Percentiles rank a stretch among this genome's conserved stretches.
Conservation (phyloP, 1,140 invertebrate genomes). For the Diploscapter pachys region DNA sequence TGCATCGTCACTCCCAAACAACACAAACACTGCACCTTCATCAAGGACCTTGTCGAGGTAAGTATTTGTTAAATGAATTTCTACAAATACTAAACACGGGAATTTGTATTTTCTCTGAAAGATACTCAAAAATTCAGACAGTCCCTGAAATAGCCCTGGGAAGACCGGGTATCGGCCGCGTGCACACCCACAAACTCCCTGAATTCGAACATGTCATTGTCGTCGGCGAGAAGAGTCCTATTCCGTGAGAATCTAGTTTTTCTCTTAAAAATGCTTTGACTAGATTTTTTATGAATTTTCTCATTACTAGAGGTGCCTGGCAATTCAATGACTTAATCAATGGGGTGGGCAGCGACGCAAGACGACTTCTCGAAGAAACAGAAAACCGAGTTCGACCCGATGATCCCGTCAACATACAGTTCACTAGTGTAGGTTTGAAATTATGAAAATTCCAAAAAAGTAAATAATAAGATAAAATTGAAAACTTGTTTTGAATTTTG, state of each 20-base stretch:
- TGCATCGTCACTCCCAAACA: conserved; percentile 41
- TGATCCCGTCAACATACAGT: conserved; percentile 44
- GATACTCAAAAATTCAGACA: background rate
- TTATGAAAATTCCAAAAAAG: no score
- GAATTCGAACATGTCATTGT: conserved; percentile 43
- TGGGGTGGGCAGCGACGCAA: conserved; percentile 54
- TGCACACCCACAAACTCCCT: conserved; percentile 33
- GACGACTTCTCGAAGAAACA: conserved; percentile 59
- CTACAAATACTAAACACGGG: background rate
- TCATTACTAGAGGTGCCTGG: conserved; percentile 35
- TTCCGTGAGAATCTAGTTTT: background rate
- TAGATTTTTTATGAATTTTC: background rate
- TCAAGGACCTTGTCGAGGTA: conserved; percentile 43
- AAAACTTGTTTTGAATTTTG: no score
- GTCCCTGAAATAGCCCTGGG: conserved; percentile 25
- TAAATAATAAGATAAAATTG: no score
- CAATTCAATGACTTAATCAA: conserved; percentile 36
- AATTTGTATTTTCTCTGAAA: background rate
- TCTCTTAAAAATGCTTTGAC: background rate
- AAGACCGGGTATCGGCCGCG: conserved; percentile 33
- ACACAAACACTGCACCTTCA: conserved; percentile 55
- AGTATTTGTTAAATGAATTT: conserved; percentile 26
- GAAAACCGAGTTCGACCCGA: conserved; percentile 59
- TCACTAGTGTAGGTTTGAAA: background rate
- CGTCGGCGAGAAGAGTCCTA: conserved; percentile 32